phyloP scores from a whole-genome alignment of 2,113 vertebrate genomes.

The Thinocorus orbignyianus region DNA sequence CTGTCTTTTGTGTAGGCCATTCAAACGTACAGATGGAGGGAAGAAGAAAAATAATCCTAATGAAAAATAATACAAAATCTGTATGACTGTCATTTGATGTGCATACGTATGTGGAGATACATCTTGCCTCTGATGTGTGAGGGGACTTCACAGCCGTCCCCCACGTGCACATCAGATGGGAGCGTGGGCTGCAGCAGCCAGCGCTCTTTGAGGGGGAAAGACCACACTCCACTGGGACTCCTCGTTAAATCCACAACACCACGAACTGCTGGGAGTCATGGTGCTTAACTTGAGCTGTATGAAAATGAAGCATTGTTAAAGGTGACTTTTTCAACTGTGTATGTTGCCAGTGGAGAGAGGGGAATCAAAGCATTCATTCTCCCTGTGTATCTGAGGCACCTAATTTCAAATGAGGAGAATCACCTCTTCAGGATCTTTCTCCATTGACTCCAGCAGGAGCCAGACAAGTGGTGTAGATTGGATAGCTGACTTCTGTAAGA shows the following conservation, averaged over 20 bases:
- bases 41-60: background rate
- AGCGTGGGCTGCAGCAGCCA: background rate
- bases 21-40: background rate
- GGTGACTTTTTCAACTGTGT: background rate
- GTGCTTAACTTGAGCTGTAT: background rate
- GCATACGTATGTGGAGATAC: background rate
- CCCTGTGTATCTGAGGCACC: background rate
- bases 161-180: accelerated
- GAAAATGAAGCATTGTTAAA: background rate
- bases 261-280: accelerated
- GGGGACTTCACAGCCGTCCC: background rate
- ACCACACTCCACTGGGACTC: background rate
- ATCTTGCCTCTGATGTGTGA: background rate
- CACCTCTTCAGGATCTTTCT: background rate
- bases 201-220: background rate
- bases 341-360: background rate
- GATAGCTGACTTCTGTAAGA: background rate
- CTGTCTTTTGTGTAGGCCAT: background rate
- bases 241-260: background rate
- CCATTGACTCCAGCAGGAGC: background rate
- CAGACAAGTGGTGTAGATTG: background rate
- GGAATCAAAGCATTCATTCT: background rate
- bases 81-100: background rate
- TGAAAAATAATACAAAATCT: background rate
- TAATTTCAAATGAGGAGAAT: background rate